Percentiles rank a stretch among this genome's conserved stretches.
Conservation (phyloP, 2,797 vertebrate genomes). For the Acipenser ruthenus region DNA sequence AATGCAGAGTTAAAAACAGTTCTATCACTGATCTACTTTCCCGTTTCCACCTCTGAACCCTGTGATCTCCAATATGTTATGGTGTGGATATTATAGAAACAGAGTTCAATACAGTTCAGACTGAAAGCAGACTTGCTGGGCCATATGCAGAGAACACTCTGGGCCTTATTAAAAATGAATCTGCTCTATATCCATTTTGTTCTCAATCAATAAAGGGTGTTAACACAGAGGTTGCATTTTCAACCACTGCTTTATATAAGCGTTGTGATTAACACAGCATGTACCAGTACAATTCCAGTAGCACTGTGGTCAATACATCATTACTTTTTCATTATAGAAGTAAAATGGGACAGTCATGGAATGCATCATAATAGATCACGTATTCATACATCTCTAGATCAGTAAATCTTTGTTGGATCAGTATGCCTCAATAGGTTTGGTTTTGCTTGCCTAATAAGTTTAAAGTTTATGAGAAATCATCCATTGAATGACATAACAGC, state of each 20-base stretch:
- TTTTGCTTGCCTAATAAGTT: slow-evolving; percentile 12
- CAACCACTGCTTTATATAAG: slow-evolving; percentile 24
- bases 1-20: slow-evolving; percentile 29
- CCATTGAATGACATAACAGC: not conserved
- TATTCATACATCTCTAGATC: slow-evolving; percentile 16
- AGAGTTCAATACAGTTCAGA: slow-evolving; percentile 31
- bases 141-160: slow-evolving; percentile 24
- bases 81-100: slow-evolving; percentile 8
- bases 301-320: slow-evolving; percentile 31
- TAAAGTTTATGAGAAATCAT: slow-evolving; percentile 7
- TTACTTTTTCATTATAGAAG: slow-evolving; percentile 29
- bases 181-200: slow-evolving; percentile 34
- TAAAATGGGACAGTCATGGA: slow-evolving; percentile 11
- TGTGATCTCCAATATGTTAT: slow-evolving; percentile 17
- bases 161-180: slow-evolving; percentile 50
- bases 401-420: too few relatives aligned
- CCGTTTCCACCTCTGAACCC: slow-evolving; percentile 7
- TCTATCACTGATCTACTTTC: slow-evolving; percentile 16
- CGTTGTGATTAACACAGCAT: slow-evolving; percentile 38
- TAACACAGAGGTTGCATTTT: slow-evolving; percentile 32
- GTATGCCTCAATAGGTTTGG: not conserved
- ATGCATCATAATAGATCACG: slow-evolving; percentile 25
- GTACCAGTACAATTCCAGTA: slow-evolving; percentile 26
- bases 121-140: slow-evolving; percentile 36
- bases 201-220: slow-evolving; percentile 36